Evolutionary conservation across 2,888 invertebrate species (phyloP).

Genomic region (Melinaea marsaeus): DNA sequence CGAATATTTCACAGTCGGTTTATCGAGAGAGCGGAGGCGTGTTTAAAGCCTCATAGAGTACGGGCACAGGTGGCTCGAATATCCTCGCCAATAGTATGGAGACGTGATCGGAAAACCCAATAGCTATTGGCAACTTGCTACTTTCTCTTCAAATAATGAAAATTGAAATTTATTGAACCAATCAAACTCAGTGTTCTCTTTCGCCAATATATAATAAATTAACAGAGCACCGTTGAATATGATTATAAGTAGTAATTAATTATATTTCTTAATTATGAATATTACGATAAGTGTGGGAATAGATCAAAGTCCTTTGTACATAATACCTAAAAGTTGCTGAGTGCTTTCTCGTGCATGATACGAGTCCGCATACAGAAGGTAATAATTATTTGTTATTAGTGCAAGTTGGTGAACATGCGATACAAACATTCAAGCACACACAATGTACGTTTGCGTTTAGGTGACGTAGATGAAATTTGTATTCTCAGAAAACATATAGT

Average conservation of each 20-base stretch:
- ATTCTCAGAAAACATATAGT: slow-evolving; percentile 8
- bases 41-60: slow-evolving; percentile 51
- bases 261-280: no score
- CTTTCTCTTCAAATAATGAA: no score
- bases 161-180: no score
- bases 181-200: no score
- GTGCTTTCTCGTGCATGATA: slow-evolving; percentile 25
- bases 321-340: slow-evolving; percentile 20
- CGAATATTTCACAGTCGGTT: slow-evolving; percentile 74
- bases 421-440: background rate
- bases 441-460: slow-evolving; percentile 22
- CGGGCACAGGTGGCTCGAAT: no score
- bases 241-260: no score
- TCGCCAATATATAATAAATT: no score
- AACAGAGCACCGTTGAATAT: no score
- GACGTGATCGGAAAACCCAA: no score
- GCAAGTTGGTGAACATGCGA: slow-evolving; percentile 22
- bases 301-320: slow-evolving; percentile 19
- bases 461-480: slow-evolving; percentile 16
- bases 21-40: slow-evolving; percentile 69
- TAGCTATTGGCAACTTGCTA: no score
- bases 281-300: no score
- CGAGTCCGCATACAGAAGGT: slow-evolving; percentile 26
- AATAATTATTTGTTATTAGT: slow-evolving; percentile 30
- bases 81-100: no score